A percentile compares a stretch with the other conserved stretches of the same genome.
Evolutionary conservation across 2,797 vertebrate genomes (phyloP).

Genomic region (Rhinoraja longicauda): DNA sequence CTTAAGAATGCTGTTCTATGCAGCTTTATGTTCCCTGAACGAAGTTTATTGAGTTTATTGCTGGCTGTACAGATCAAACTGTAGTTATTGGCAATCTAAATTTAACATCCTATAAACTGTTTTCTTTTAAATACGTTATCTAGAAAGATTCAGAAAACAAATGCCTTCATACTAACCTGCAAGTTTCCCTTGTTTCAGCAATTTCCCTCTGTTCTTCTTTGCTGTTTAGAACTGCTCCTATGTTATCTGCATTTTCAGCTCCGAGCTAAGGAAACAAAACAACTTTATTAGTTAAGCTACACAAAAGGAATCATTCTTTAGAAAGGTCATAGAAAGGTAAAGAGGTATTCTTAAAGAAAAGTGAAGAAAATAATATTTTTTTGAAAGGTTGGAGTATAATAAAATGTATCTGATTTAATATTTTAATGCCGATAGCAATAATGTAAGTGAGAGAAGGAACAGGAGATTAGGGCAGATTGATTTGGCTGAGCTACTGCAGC

Average conservation of each 20-base stretch:
- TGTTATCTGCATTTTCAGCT: constrained; percentile 89
- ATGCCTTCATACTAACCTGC: constrained; percentile 60
- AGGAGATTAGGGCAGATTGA: too few relatives aligned
- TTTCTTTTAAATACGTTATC: neutral
- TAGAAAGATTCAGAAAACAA: neutral
- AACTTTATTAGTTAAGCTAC: neutral
- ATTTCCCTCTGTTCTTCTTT: constrained; percentile 93
- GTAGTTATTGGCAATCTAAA: neutral
- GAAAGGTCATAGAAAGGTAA: too few relatives aligned
- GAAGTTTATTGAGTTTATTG: too few relatives aligned
- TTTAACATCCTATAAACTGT: neutral
- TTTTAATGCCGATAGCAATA: neutral
- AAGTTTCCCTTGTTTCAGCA: constrained; percentile 83
- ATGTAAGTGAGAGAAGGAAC: too few relatives aligned
- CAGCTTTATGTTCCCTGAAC: neutral
- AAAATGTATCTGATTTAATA: neutral
- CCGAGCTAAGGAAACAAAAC: constrained; percentile 64
- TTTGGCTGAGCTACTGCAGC: too few relatives aligned
- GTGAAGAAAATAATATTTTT: neutral
- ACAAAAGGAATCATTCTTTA: neutral
- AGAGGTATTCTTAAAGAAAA: too few relatives aligned
- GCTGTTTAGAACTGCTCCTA: constrained; percentile 88
- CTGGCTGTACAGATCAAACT: neutral
- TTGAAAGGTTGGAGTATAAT: neutral
- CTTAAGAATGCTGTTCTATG: neutral